Evolutionary conservation across 2,797 vertebrate genomes (phyloP).

Genomic region (Leuciscus waleckii): DNA sequence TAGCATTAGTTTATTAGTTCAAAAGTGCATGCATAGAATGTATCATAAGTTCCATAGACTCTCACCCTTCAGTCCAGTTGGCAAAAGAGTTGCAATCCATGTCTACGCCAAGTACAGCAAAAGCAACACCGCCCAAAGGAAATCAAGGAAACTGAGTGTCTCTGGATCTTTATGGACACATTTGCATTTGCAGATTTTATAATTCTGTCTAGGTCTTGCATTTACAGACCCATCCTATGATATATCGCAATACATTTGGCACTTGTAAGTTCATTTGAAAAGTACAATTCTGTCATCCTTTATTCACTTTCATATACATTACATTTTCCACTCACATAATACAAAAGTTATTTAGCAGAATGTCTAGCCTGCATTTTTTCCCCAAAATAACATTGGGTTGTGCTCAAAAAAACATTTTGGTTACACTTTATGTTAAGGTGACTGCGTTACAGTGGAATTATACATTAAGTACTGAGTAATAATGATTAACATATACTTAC

Average conservation of each 20-base stretch:
- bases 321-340: not conserved
- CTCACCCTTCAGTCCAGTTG: not conserved
- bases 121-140: not conserved
- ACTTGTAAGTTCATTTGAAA: not conserved
- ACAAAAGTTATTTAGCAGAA: not conserved
- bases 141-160: conserved; percentile 6
- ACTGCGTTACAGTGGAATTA: not conserved
- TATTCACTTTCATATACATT: not conserved
- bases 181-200: conserved; percentile 9
- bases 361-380: not conserved
- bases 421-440: not conserved
- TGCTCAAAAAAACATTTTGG: not conserved
- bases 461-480: not conserved
- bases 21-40: conserved; percentile 48
- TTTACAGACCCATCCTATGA: conserved; percentile 1
- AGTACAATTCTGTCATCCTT: not conserved
- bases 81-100: not conserved
- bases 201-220: not conserved
- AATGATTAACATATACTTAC: not conserved
- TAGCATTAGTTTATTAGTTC: conserved; percentile 14
- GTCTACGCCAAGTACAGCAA: not conserved
- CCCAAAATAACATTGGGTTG: not conserved
- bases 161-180: not conserved
- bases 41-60: conserved; percentile 27
- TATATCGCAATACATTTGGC: not conserved